A percentile compares a stretch with the other conserved stretches of the same genome.
Evolutionary conservation across 2,113 vertebrate genomes (phyloP).

Genomic region (Callipepla californica): DNA sequence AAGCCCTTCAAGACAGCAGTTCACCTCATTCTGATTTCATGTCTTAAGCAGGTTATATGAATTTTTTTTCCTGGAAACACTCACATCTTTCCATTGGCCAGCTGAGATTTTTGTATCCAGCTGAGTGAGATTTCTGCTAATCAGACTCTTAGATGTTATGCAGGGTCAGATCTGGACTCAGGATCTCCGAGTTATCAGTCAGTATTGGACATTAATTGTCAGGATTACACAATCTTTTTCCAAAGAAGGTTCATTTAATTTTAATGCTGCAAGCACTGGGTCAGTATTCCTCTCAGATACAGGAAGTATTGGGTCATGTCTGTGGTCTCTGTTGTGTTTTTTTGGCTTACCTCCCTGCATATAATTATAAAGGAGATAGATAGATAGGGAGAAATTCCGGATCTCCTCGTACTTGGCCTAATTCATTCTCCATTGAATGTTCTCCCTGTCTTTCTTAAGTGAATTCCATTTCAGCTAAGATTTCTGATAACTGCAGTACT

Average conservation of each 20-base stretch:
- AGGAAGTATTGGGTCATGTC: not conserved
- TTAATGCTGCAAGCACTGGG: not conserved
- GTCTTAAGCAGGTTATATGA: not conserved
- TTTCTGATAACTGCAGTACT: not conserved
- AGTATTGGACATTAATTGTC: not conserved
- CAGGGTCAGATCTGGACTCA: not conserved
- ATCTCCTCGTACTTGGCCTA: not conserved
- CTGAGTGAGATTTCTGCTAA: not conserved
- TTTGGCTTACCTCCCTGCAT: not conserved
- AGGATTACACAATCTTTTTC: not conserved
- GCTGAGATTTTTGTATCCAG: not conserved
- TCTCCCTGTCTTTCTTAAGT: not conserved
- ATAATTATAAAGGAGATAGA: not conserved
- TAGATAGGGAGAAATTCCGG: not conserved
- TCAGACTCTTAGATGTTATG: not conserved
- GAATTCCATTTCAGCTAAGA: not conserved
- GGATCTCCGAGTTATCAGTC: not conserved
- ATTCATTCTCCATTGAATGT: not conserved
- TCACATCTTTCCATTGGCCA: not conserved
- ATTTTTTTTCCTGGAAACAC: not conserved
- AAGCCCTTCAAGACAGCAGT: not conserved
- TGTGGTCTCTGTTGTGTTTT: not conserved
- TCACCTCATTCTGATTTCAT: not conserved
- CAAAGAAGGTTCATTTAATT: not conserved
- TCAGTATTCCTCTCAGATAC: not conserved